Evolutionary conservation across 1,140 invertebrate species (phyloP), one percentile per base, ranked within the genome.

Genomic region (Gonatopus flavifemur): DNA sequence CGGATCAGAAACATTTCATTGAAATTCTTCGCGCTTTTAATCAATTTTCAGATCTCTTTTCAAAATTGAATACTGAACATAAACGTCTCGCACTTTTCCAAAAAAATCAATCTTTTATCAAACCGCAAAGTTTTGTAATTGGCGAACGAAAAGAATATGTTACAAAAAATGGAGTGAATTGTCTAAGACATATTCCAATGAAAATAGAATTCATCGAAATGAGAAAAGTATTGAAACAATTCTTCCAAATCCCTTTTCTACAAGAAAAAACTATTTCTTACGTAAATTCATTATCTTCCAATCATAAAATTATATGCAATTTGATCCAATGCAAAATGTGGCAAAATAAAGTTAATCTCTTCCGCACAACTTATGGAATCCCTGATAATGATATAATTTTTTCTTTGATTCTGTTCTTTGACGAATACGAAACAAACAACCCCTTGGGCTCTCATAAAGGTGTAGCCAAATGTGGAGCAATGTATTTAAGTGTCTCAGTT

Each of bases 271-370:
- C 25, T 28, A 28, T 28, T 12, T 6, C 6, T 28, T 28, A 28
- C 12, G 12, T 28, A 12, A 28, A 28, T 28, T 28, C 6, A 7
- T 12, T 28, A 28, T 7, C 6, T 7, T 7, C 6, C 12, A 53
- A 57, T 50, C 30, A 15, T 37, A 21, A 18, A 10, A 36, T 13
- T 21, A 20, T 44, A 39, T 38, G 10, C 18, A 63, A 64, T 49
- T 52, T 66, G 49, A 28, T 62, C 18, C 53, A 67, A 32, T 63
- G 59, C 15, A 28, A 50, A 20, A 55, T 61, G 15, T 67, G 64
- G 62, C 41, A 44, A 57, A 35, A 36, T 31, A 49, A 39, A 39
- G 20, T n/a, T n/a, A n/a, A n/a, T n/a, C n/a, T n/a, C n/a, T n/a
- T n/a, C n/a, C n/a, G n/a, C n/a, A n/a, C n/a, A n/a, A n/a, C n/a